Base-by-base conservation (phyloP, 2,113 vertebrate genomes). In the Eubucco bourcierii region DNA sequence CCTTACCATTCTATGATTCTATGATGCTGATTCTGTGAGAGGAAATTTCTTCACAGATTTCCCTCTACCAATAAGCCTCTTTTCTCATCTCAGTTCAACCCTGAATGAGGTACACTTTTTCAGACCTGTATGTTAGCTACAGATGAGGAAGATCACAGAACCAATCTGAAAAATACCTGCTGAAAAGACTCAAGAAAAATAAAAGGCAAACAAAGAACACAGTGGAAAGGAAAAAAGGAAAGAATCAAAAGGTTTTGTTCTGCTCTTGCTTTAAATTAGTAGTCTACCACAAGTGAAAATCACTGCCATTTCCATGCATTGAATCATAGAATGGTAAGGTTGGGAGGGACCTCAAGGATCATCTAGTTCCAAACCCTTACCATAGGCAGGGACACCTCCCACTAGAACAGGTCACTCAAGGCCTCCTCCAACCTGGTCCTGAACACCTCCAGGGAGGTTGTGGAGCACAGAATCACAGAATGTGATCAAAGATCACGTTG, bases 201-300 rank as follows among this genome's bases (percentile, higher is more conserved):
- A 8, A 28, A 16, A 91, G n/a, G 11, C 14, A 53, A 56, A 41
- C 82, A 17, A 16, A 82, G 60, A 28, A 4, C 23, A 64, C 67
- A 41, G 27, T 58, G 55, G 53, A 77, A 33, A 8, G 29, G 11
- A 8, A 52, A 8, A 53, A 85, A 68, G 47, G 82, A 88, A 92
- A 68, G 6, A 83, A 55, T 67, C 75, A 29, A 44, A 7, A 86
- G 55, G 28, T 73, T 78, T 60, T 64, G 79, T 63, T 93, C 63
- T 75, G 53, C 41, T 71, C 56, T 58, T 61, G 33, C 31, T 87
- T 34, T 94, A 87, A 79, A 95, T 80, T 64, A 94, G 84, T 27
- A 78, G 87, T 67, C 17, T 44, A 66, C 53, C 17, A 78, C 12
- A 67, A 59, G 3, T 46, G 29, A 90, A 80, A 91, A 58, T 64